Evolutionary conservation across 2,113 vertebrate genomes (phyloP), one percentile per base, ranked within the genome.

Genomic region (Colaptes auratus): DNA sequence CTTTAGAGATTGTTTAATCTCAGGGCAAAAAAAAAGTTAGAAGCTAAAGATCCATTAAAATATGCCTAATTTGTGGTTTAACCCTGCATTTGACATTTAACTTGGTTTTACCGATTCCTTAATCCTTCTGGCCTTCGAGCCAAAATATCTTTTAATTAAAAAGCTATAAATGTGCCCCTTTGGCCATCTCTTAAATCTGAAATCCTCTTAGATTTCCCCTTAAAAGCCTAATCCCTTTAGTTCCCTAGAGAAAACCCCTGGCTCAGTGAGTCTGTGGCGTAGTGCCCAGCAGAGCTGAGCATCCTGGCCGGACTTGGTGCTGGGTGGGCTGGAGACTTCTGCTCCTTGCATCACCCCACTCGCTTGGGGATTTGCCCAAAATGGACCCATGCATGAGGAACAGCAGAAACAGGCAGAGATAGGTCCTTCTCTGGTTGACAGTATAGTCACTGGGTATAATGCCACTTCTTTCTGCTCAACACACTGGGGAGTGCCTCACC

Each of bases 141-240:
- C 79, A 91, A 92, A 96, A 88, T 82, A 83, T 33, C 76, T 95
- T 96, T 92, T 95, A 95, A 96, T 95, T 95, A 94, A 96, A 95
- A 94, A 95, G 30, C 82, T 83, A 83, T 88, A 90, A 94, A 91
- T 10, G 69, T 46, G 36, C 53, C 65, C 82, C 79, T 89, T 25
- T 79, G 79, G 82, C 69, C 79, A 97, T 95, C 89, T 94, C 89
- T 93, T 91, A 88, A 92, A 95, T 90, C 91, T 86, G 20, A 33
- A 96, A 61, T 95, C 93, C 93, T 95, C 89, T 92, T 91, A 90
- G 27, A 50, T 63, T 81, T 80, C 56, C 53, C 19, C 59, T 92
- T 46, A 72, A 77, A 85, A 91, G 48, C 52, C 76, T 91, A 94
- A 96, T 95, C 91, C 61, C 79, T 39, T 83, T 33, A 82, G 53